Evolutionary conservation across 92 coral and sea anemone species (phyloP).

Genomic region (Palythoa grandiflora): DNA sequence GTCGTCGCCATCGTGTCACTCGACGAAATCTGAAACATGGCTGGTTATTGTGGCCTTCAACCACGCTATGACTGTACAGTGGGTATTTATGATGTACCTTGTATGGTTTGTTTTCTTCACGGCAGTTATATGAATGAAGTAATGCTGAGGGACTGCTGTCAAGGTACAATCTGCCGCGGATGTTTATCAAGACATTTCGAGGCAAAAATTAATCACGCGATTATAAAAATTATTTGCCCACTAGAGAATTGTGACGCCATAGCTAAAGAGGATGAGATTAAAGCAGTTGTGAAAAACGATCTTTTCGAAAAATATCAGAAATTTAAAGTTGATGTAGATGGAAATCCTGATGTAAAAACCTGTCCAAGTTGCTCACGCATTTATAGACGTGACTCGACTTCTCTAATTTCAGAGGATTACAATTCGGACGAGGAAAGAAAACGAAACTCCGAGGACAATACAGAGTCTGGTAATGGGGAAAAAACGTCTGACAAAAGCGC

Average conservation of each 20-base stretch:
- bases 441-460: background rate
- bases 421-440: background rate
- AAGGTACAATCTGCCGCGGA: slow-evolving; percentile 64
- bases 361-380: slow-evolving; percentile 92
- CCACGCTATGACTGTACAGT: slow-evolving; percentile 47
- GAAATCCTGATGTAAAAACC: slow-evolving; percentile 80
- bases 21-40: background rate
- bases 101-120: slow-evolving; percentile 74
- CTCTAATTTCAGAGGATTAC: background rate
- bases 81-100: slow-evolving; percentile 61
- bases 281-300: slow-evolving; percentile 57
- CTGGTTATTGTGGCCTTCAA: background rate
- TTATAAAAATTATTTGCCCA: slow-evolving; percentile 83
- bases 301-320: slow-evolving; percentile 67
- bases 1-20: background rate
- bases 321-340: slow-evolving; percentile 81
- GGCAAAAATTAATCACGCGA: slow-evolving; percentile 77
- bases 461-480: slow-evolving; percentile 15
- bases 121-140: slow-evolving; percentile 65
- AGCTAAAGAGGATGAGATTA: slow-evolving; percentile 67
- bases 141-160: slow-evolving; percentile 68
- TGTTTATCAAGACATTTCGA: slow-evolving; percentile 76
- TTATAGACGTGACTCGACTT: slow-evolving; percentile 49
- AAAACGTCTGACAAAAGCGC: slow-evolving; percentile 21
- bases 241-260: slow-evolving; percentile 82